Percentiles rank a stretch among this genome's conserved stretches.
Conservation (phyloP, 2,113 vertebrate species). For the Anas platyrhynchos region DNA sequence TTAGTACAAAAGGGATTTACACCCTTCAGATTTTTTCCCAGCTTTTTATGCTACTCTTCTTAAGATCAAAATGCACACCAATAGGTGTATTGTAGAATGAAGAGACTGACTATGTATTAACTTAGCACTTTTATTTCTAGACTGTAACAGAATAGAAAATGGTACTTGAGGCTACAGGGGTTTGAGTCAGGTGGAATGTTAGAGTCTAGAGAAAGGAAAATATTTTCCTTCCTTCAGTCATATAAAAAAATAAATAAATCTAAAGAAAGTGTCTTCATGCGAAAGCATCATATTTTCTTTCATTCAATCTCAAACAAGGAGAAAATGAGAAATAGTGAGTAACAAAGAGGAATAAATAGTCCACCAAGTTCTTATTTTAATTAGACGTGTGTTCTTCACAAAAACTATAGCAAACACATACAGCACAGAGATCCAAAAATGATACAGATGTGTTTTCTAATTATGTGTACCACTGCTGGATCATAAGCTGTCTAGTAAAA, state of each 20-base stretch:
- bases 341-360: neutral
- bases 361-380: neutral
- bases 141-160: neutral
- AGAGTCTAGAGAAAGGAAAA: constrained; percentile 14
- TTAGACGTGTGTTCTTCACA: neutral
- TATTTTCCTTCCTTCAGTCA: constrained; percentile 6
- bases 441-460: neutral
- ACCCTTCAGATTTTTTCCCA: neutral
- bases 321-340: neutral
- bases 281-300: neutral
- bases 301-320: neutral
- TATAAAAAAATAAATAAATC: neutral
- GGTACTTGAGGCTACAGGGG: neutral
- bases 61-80: neutral
- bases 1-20: neutral
- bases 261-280: neutral
- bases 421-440: neutral
- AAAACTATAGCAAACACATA: neutral
- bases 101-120: neutral
- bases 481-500: neutral
- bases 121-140: neutral
- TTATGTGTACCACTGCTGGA: neutral
- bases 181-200: constrained; percentile 1
- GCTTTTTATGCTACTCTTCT: neutral
- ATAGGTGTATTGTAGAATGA: neutral